Evolutionary conservation across 2,797 vertebrate species (phyloP).

Genomic region (Aphelocoma californica): DNA sequence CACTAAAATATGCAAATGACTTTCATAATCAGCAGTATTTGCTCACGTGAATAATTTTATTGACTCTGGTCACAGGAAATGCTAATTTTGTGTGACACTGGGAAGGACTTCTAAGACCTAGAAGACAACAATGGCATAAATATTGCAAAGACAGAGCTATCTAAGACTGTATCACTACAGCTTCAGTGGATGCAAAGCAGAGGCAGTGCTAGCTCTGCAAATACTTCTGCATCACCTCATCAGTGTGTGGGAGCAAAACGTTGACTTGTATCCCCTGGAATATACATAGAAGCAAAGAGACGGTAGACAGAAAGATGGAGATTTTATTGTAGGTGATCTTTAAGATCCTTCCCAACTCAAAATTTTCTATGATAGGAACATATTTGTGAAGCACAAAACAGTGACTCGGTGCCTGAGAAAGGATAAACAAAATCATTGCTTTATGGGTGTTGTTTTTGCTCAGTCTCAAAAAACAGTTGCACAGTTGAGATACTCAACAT

Average conservation of each 20-base stretch:
- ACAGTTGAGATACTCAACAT: neutral
- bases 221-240: neutral
- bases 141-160: neutral
- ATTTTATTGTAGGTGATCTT: neutral
- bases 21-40: neutral
- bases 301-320: neutral
- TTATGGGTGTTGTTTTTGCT: neutral
- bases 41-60: neutral
- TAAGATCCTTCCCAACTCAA: neutral
- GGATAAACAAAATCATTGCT: neutral
- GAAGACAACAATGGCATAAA: neutral
- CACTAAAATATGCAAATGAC: neutral
- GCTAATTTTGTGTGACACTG: neutral
- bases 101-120: slow-evolving; percentile 2
- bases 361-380: neutral
- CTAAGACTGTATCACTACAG: neutral
- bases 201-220: neutral
- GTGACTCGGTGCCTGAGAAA: neutral
- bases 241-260: neutral
- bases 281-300: neutral
- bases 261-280: neutral
- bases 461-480: neutral
- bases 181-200: neutral
- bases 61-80: neutral
- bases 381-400: neutral